phyloP scores from a whole-genome alignment of 64 coral and sea anemone species.

The Stichodactyla helianthus region DNA sequence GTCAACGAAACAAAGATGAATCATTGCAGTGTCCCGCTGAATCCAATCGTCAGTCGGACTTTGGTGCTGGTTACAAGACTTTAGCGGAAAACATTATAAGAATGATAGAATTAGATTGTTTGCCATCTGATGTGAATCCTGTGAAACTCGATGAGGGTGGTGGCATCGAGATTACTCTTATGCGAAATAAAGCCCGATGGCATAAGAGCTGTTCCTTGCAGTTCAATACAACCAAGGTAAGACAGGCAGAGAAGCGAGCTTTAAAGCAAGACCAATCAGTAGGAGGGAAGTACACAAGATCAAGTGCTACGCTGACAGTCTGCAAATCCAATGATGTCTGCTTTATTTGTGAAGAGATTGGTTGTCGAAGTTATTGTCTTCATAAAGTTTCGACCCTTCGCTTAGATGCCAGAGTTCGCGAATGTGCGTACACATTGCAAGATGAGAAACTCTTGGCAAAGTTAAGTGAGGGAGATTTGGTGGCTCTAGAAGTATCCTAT shows the following conservation, averaged over 20 bases:
- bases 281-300: conserved; percentile 43
- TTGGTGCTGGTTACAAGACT: conserved; percentile 29
- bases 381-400: conserved; percentile 57
- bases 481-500: conserved; percentile 62
- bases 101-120: conserved; percentile 25
- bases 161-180: conserved; percentile 32
- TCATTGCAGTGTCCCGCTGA: conserved; percentile 31
- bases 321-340: conserved; percentile 15
- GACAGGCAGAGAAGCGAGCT: conserved; percentile 41
- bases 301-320: conserved; percentile 21
- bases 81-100: conserved; percentile 26
- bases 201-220: conserved; percentile 34
- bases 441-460: conserved; percentile 67
- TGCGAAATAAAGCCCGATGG: conserved; percentile 35
- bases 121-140: conserved; percentile 24
- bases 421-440: conserved; percentile 52
- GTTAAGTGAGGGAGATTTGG: conserved; percentile 56
- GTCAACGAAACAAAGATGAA: conserved; percentile 30
- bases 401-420: conserved; percentile 42
- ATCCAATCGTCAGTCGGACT: conserved; percentile 8
- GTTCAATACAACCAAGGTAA: conserved; percentile 48
- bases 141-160: conserved; percentile 40
- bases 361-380: conserved; percentile 33
- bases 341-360: conserved; percentile 58
- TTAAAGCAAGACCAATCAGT: conserved; percentile 46